Conservation (phyloP, 2,888 invertebrate species). For the Netelia virgata region DNA sequence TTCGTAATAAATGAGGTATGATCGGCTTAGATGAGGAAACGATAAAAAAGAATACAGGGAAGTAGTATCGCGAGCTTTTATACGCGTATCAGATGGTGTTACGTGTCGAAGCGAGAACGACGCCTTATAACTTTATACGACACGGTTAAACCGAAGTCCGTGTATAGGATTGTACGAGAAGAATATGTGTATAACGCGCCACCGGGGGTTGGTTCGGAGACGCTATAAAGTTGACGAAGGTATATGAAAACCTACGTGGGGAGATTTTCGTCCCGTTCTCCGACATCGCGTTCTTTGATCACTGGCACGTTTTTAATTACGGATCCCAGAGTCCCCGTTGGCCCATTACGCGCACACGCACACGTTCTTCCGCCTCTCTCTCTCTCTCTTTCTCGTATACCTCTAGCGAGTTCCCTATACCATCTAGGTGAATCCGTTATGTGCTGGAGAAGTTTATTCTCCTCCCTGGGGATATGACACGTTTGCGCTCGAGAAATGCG, state of each 20-base stretch:
- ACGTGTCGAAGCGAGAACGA: not conserved
- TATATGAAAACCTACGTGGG: slow-evolving; percentile 3
- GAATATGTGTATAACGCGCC: too few relatives aligned
- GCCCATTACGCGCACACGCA: slow-evolving; percentile 34
- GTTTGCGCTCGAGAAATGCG: slow-evolving; percentile 53
- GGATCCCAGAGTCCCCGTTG: slow-evolving; percentile 41
- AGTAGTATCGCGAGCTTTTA: slow-evolving; percentile 15
- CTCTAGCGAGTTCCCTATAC: slow-evolving; percentile 10
- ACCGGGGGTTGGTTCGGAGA: not conserved
- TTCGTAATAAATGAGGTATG: slow-evolving; percentile 13
- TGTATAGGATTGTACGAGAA: not conserved
- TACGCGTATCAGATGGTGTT: slow-evolving; percentile 7
- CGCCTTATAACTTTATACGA: slow-evolving; percentile 18
- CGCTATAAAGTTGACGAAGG: not conserved
- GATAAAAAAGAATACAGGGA: not conserved
- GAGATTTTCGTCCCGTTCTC: slow-evolving; percentile 20
- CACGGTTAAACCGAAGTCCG: not conserved
- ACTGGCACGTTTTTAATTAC: slow-evolving; percentile 67
- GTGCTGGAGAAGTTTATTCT: slow-evolving; percentile 48
- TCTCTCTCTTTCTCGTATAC: not conserved
- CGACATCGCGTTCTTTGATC: slow-evolving; percentile 60
- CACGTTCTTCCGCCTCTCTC: not conserved
- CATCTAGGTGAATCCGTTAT: slow-evolving; percentile 14
- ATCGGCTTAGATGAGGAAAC: slow-evolving; percentile 13
- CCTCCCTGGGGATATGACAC: slow-evolving; percentile 49